Percentiles rank a stretch among this genome's conserved stretches.
phyloP scores from a whole-genome alignment of 2,888 invertebrate genomes.

The Maniola hyperantus region DNA sequence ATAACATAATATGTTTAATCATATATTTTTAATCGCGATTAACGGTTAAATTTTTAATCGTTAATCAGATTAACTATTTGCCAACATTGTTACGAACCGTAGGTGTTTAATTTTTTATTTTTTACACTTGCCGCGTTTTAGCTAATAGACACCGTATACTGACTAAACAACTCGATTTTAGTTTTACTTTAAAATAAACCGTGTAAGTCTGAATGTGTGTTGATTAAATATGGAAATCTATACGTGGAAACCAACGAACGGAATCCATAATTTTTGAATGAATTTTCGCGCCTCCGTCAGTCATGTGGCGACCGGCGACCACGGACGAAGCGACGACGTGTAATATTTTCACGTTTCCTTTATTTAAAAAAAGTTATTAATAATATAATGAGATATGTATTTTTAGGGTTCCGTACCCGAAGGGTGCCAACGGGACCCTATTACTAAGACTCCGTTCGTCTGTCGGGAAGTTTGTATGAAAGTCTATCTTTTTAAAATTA shows the following conservation, averaged over 20 bases:
- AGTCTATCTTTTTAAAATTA: too few species aligned
- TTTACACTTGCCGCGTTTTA: background rate
- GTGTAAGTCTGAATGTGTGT: conserved; percentile 14
- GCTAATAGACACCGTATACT: background rate
- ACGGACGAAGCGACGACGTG: background rate
- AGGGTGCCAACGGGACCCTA: too few species aligned
- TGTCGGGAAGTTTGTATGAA: too few species aligned
- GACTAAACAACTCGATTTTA: background rate
- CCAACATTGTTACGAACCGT: too few species aligned
- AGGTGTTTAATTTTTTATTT: background rate
- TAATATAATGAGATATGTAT: too few species aligned
- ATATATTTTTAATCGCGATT: too few species aligned
- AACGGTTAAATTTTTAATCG: too few species aligned
- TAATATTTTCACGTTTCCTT: background rate
- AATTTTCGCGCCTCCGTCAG: conserved; percentile 4
- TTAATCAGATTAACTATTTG: too few species aligned
- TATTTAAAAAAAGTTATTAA: background rate
- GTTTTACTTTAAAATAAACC: conserved; percentile 15
- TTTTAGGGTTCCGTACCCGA: too few species aligned
- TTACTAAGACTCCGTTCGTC: too few species aligned
- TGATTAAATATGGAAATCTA: conserved; percentile 17
- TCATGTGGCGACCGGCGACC: background rate
- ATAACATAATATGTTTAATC: too few species aligned
- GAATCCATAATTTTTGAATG: conserved; percentile 16
- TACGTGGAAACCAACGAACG: conserved; percentile 21